Percentiles rank a stretch among this genome's conserved stretches.
Conservation (phyloP, 2,113 vertebrate species). For the Rhea pennata region DNA sequence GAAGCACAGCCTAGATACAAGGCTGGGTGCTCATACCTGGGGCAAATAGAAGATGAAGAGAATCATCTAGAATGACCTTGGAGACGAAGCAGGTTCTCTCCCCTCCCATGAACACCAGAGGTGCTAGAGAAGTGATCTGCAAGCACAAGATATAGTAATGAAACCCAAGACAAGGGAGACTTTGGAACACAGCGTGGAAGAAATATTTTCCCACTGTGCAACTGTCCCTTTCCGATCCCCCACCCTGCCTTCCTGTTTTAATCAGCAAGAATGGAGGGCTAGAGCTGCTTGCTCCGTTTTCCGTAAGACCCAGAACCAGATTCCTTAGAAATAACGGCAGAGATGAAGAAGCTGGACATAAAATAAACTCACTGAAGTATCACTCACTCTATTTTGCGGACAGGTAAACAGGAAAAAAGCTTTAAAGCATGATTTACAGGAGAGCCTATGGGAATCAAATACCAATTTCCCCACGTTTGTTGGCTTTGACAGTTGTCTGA, state of each 20-base stretch:
- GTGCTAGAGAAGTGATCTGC: background rate
- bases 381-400: background rate
- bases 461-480: fast-evolving
- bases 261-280: background rate
- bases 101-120: background rate
- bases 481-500: too few species aligned
- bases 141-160: fast-evolving
- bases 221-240: background rate
- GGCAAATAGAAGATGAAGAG: background rate
- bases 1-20: background rate
- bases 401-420: background rate
- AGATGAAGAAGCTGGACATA: background rate
- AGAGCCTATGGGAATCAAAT: background rate
- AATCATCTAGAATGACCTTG: background rate
- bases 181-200: fast-evolving
- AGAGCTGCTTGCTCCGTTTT: background rate
- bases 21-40: background rate
- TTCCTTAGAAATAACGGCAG: background rate
- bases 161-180: background rate
- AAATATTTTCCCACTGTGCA: too few species aligned
- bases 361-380: fast-evolving
- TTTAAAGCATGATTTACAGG: too few species aligned
- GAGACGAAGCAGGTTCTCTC: background rate
- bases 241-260: background rate
- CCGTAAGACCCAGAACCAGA: too few species aligned